Conservation (phyloP, 1,140 invertebrate genomes). For the Triops cancriformis region DNA sequence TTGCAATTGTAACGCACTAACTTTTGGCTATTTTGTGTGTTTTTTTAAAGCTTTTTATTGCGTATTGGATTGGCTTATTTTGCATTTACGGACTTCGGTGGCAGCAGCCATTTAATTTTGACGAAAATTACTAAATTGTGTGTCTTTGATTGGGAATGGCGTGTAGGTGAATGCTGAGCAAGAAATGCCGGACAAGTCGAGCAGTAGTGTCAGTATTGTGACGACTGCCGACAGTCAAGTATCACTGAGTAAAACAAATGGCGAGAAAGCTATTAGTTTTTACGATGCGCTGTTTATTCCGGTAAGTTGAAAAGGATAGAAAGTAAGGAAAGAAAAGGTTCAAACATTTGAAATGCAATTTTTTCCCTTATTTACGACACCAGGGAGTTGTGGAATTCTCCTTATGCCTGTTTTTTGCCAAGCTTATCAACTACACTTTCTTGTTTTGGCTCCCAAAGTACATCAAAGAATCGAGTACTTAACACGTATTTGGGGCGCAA, state of each 20-base stretch:
- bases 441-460: slow-evolving; percentile 92
- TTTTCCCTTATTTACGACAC: slow-evolving; percentile 32
- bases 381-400: slow-evolving; percentile 90
- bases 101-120: neutral
- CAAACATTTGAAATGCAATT: slow-evolving; percentile 21
- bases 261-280: slow-evolving; percentile 61
- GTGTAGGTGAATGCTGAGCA: neutral
- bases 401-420: slow-evolving; percentile 90
- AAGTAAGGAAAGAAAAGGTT: too few relatives aligned
- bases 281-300: slow-evolving; percentile 68
- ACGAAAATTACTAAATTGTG: neutral
- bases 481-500: neutral
- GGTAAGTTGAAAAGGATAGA: too few relatives aligned
- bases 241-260: neutral
- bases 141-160: neutral
- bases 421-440: slow-evolving; percentile 94
- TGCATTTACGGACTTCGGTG: neutral
- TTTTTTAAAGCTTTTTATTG: too few relatives aligned
- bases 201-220: neutral
- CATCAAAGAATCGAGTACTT: slow-evolving; percentile 71
- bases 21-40: too few relatives aligned
- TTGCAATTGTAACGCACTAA: too few relatives aligned
- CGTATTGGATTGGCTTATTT: too few relatives aligned
- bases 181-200: neutral
- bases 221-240: neutral